phyloP scores from a whole-genome alignment of 2,888 invertebrate species.

The Galerucella calmariensis region DNA sequence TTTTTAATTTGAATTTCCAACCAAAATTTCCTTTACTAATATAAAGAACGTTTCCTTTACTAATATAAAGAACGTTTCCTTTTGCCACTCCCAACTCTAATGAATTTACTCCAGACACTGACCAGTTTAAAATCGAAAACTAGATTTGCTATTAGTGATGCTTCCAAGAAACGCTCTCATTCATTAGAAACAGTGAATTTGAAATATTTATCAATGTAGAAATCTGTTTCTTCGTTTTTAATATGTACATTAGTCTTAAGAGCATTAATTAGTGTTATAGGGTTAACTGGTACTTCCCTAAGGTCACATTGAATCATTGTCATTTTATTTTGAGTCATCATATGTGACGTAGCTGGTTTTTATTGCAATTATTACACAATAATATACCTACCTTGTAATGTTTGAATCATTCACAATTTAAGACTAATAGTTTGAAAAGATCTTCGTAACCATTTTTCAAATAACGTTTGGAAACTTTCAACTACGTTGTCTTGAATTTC shows the following conservation, averaged over 20 bases:
- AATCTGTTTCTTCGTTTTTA: slow-evolving; percentile 19
- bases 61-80: not conserved
- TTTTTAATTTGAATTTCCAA: no score
- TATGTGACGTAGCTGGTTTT: slow-evolving; percentile 1
- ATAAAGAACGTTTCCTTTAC: no score
- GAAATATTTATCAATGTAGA: slow-evolving; percentile 13
- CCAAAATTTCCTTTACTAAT: no score
- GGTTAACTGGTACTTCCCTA: slow-evolving; percentile 21
- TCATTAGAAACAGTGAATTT: slow-evolving; percentile 22
- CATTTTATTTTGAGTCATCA: slow-evolving; percentile 16
- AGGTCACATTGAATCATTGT: slow-evolving; percentile 23
- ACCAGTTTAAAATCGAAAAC: slow-evolving; percentile 18
- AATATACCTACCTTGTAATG: slow-evolving; percentile 5
- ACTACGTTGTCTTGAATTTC: not conserved
- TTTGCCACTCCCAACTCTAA: not conserved
- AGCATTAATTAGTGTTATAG: slow-evolving; percentile 16
- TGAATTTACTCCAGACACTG: not conserved
- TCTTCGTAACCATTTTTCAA: not conserved
- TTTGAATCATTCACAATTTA: slow-evolving; percentile 5
- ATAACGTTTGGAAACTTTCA: not conserved
- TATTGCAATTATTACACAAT: not conserved
- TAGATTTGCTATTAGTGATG: slow-evolving; percentile 20
- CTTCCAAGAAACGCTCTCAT: slow-evolving; percentile 24
- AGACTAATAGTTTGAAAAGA: not conserved
- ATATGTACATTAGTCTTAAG: slow-evolving; percentile 1